A percentile compares a stretch with the other conserved stretches of the same genome.
Evolutionary conservation across 1,140 invertebrate species (phyloP).

Genomic region (Conus ventricosus): DNA sequence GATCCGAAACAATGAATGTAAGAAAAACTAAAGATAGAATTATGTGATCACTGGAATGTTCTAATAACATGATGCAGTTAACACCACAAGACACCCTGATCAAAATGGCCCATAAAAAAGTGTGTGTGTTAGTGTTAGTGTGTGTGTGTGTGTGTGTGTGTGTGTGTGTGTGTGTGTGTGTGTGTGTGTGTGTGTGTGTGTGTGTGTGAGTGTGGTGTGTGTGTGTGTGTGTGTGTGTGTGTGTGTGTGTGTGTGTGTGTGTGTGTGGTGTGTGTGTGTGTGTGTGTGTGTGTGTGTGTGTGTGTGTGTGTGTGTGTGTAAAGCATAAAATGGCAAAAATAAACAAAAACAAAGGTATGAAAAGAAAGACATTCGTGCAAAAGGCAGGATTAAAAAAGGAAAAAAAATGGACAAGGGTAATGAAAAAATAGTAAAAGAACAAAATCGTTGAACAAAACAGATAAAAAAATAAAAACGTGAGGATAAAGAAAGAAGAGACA

Average conservation of each 20-base stretch:
- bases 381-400: neutral
- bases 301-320: too few relatives aligned
- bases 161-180: slow-evolving; percentile 8
- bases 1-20: too few relatives aligned
- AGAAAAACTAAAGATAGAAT: too few relatives aligned
- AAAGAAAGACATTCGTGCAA: neutral
- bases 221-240: neutral
- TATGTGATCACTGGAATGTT: too few relatives aligned
- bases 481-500: neutral
- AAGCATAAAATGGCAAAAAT: too few relatives aligned
- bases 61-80: too few relatives aligned
- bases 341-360: neutral
- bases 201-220: too few relatives aligned
- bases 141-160: slow-evolving; percentile 7
- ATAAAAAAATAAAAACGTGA: too few relatives aligned
- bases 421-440: neutral
- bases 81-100: too few relatives aligned
- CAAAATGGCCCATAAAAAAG: too few relatives aligned
- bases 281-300: neutral
- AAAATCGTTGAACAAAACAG: neutral
- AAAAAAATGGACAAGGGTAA: neutral
- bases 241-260: slow-evolving; percentile 10
- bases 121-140: neutral
- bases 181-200: slow-evolving; percentile 1
- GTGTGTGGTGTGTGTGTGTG: slow-evolving; percentile 12